Conservation (phyloP, 2,797 vertebrate genomes). For the Ptychadena robeensis region DNA sequence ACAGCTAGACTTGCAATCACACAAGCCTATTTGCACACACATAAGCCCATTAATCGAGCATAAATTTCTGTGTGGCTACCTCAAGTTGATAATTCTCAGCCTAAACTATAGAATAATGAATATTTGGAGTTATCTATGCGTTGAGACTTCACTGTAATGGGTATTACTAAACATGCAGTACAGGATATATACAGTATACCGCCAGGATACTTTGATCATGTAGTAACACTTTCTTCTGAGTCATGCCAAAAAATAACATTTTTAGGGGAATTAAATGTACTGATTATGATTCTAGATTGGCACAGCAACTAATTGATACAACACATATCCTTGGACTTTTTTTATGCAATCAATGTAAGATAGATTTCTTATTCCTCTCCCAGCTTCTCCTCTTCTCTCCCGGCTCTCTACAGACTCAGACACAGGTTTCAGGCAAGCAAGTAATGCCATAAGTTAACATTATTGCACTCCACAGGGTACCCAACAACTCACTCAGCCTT, state of each 20-base stretch:
- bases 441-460: constrained; percentile 56
- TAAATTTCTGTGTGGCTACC: no score
- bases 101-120: no score
- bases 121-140: not conserved
- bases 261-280: no score
- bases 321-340: not conserved
- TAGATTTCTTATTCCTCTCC: constrained; percentile 11
- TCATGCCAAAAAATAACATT: no score
- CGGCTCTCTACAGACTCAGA: constrained; percentile 17
- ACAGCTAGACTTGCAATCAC: no score
- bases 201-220: not conserved
- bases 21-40: no score
- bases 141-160: not conserved
- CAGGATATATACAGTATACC: not conserved
- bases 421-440: constrained; percentile 16
- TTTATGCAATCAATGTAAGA: not conserved
- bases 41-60: no score
- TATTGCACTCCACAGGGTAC: constrained; percentile 53
- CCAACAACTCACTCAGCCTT: constrained; percentile 49
- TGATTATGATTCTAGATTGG: not conserved
- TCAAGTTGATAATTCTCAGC: no score
- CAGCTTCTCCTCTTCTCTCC: constrained; percentile 12
- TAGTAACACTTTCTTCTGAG: no score
- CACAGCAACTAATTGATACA: not conserved
- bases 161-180: not conserved